These are phyloP conservation scores for Sardina pilchardus DNA, from an alignment of 2,113 vertebrate genomes.

Conservation along the genomic window DNA sequence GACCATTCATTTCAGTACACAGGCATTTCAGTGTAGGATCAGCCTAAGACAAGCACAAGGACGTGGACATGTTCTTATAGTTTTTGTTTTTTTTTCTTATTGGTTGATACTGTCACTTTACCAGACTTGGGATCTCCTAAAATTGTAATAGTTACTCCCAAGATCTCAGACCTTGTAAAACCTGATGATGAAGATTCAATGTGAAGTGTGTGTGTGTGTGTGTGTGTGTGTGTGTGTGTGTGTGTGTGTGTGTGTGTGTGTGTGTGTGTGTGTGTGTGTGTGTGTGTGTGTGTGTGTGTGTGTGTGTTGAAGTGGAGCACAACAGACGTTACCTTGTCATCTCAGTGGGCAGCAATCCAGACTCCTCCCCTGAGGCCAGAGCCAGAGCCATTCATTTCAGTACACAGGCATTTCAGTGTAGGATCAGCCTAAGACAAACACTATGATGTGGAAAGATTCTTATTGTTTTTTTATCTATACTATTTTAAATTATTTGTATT, in stretches of 20 bases:
- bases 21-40: background rate
- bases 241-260: too few relatives aligned
- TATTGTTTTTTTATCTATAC: background rate
- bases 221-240: too few relatives aligned
- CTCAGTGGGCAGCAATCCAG: background rate
- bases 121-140: too few relatives aligned
- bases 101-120: too few relatives aligned
- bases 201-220: too few relatives aligned
- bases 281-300: too few relatives aligned
- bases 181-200: too few relatives aligned
- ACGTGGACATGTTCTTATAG: background rate
- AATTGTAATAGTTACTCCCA: too few relatives aligned
- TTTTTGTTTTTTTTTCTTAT: background rate
- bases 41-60: background rate
- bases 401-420: background rate
- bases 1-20: background rate
- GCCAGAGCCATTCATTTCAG: background rate
- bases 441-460: background rate
- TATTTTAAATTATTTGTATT: background rate
- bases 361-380: background rate
- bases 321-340: too few relatives aligned
- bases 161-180: too few relatives aligned
- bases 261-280: too few relatives aligned
- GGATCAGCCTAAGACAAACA: background rate
- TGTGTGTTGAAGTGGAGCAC: too few relatives aligned